Conservation (phyloP, 2,797 vertebrate genomes). For the Menidia menidia region DNA sequence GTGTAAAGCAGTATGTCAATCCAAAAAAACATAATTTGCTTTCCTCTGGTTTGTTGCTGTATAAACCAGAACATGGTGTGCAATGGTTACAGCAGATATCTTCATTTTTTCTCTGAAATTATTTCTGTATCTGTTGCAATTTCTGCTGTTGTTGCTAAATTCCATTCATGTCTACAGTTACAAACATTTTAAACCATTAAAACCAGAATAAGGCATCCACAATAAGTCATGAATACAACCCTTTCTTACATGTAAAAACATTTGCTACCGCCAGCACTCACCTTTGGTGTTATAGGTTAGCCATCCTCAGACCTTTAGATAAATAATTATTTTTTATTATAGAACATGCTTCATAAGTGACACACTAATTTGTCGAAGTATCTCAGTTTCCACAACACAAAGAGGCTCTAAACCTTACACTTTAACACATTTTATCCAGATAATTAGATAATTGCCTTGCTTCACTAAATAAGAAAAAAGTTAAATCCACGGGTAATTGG, state of each 20-base stretch:
- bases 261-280: not conserved
- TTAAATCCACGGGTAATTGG: constrained; percentile 92
- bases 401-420: constrained; percentile 84
- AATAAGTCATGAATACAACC: not conserved
- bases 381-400: constrained; percentile 51
- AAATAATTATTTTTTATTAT: constrained; percentile 25
- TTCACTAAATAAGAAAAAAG: constrained; percentile 83
- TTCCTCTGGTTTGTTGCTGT: too few species aligned
- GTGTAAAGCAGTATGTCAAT: too few species aligned
- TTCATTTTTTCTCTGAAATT: too few species aligned
- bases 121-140: too few species aligned
- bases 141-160: too few species aligned
- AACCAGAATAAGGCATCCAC: too few species aligned
- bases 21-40: too few species aligned
- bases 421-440: constrained; percentile 94
- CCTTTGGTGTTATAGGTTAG: not conserved
- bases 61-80: too few species aligned
- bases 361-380: constrained; percentile 27
- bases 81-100: too few species aligned
- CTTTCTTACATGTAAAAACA: not conserved
- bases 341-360: constrained; percentile 62
- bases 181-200: too few species aligned
- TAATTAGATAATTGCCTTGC: constrained; percentile 96
- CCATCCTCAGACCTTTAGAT: constrained; percentile 42
- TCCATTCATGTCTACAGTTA: too few species aligned